Conservation (phyloP, 2,113 vertebrate genomes). For the Pseudopipra pipra region DNA sequence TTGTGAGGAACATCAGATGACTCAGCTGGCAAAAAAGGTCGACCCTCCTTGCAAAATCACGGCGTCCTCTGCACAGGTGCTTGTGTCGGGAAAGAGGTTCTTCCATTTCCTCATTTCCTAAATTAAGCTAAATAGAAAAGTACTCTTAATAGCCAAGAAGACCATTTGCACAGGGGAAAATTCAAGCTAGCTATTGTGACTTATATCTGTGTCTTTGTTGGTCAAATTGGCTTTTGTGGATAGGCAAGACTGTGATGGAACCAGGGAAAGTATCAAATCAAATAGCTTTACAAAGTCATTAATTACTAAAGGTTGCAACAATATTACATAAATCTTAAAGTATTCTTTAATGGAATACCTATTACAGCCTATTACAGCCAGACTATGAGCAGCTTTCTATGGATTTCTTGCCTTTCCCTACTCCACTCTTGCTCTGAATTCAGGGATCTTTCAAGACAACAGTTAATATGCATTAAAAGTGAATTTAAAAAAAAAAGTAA, state of each 20-base stretch:
- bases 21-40: not conserved
- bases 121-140: not conserved
- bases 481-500: not conserved
- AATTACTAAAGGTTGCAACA: not conserved
- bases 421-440: not conserved
- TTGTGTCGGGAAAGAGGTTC: rapidly evolving
- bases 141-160: not conserved
- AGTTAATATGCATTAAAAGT: not conserved
- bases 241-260: not conserved
- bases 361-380: not conserved
- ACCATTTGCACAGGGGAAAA: not conserved
- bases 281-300: not conserved
- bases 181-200: not conserved
- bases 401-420: not conserved
- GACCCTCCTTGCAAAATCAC: not conserved
- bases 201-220: not conserved
- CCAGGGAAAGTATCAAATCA: not conserved
- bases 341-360: not conserved
- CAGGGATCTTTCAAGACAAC: not conserved
- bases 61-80: not conserved
- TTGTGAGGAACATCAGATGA: not conserved
- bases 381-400: not conserved
- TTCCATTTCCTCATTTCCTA: not conserved
- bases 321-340: not conserved
- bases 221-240: not conserved